A percentile compares a stretch with the other conserved stretches of the same genome.
Evolutionary conservation across 2,888 invertebrate species (phyloP).

Genomic region (Brachyopa scutellaris): DNA sequence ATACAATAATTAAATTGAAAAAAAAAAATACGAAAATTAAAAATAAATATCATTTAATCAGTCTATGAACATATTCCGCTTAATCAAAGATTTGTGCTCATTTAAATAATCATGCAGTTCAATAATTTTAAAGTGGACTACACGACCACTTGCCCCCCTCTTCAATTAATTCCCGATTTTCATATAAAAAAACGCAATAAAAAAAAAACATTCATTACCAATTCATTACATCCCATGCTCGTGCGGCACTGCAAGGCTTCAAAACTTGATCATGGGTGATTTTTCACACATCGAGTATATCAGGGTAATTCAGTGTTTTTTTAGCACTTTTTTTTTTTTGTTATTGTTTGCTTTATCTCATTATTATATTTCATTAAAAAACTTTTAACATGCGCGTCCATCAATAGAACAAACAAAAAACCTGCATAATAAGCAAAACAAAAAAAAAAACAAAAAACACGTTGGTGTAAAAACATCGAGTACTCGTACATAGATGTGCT

Average conservation of each 20-base stretch:
- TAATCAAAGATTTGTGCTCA: neutral
- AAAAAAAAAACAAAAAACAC: constrained; percentile 3
- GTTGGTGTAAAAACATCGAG: too few relatives aligned
- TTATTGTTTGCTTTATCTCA: neutral
- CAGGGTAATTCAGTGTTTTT: constrained; percentile 20
- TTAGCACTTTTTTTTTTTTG: neutral
- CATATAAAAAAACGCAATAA: too few relatives aligned
- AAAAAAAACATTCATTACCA: constrained; percentile 44
- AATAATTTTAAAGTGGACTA: constrained; percentile 14
- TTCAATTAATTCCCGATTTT: neutral
- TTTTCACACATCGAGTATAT: constrained; percentile 47
- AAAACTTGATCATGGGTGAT: constrained; percentile 23
- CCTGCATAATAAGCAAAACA: constrained; percentile 25
- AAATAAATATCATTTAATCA: constrained; percentile 1
- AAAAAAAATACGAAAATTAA: too few relatives aligned
- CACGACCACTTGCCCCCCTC: neutral
- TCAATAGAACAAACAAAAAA: neutral
- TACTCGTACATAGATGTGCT: too few relatives aligned
- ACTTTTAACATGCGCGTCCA: neutral
- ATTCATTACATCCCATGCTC: constrained; percentile 30
- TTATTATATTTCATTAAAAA: neutral
- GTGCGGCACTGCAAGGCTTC: constrained; percentile 9
- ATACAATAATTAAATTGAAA: too few relatives aligned
- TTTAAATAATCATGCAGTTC: constrained; percentile 49
- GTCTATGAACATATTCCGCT: neutral